Evolutionary conservation across 2,888 invertebrate species (phyloP).

Genomic region (Athrips mouffetella): DNA sequence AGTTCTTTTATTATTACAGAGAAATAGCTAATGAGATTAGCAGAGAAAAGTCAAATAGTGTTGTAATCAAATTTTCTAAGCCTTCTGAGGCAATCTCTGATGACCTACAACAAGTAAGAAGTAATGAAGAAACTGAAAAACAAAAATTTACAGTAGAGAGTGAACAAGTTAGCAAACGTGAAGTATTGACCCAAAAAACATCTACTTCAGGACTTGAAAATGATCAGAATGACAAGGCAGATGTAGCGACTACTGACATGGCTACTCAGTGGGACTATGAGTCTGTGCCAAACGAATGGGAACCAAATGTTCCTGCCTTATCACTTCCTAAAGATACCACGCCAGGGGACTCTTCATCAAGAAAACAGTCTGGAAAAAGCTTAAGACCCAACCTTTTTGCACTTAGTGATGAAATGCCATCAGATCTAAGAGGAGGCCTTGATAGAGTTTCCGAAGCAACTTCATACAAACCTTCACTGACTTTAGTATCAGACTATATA

Average conservation of each 20-base stretch:
- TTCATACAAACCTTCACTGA: constrained; percentile 48
- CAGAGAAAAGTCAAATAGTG: constrained; percentile 51
- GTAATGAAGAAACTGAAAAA: constrained; percentile 25
- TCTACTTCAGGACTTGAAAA: not conserved
- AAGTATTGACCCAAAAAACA: constrained; percentile 12
- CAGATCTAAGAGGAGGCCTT: constrained; percentile 51
- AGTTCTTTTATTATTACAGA: constrained; percentile 35
- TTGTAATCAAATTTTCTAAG: constrained; percentile 41
- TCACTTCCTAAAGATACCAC: constrained; percentile 48
- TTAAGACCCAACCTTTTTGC: constrained; percentile 62
- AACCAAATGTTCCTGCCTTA: constrained; percentile 47
- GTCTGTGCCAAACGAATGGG: constrained; percentile 50
- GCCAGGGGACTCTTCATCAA: constrained; percentile 37
- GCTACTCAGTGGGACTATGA: constrained; percentile 61
- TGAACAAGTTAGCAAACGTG: constrained; percentile 21
- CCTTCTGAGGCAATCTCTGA: too few species aligned
- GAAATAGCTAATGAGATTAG: constrained; percentile 65
- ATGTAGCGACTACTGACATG: constrained; percentile 46
- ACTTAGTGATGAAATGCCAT: constrained; percentile 67
- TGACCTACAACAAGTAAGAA: too few species aligned
- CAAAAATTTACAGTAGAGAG: too few species aligned
- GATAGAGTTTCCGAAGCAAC: constrained; percentile 31
- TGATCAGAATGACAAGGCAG: constrained; percentile 26
- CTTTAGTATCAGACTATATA: constrained; percentile 62
- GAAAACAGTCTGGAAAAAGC: constrained; percentile 44